Base-by-base conservation (phyloP, 2,113 vertebrate genomes). In the Mionectes macconnelli region DNA sequence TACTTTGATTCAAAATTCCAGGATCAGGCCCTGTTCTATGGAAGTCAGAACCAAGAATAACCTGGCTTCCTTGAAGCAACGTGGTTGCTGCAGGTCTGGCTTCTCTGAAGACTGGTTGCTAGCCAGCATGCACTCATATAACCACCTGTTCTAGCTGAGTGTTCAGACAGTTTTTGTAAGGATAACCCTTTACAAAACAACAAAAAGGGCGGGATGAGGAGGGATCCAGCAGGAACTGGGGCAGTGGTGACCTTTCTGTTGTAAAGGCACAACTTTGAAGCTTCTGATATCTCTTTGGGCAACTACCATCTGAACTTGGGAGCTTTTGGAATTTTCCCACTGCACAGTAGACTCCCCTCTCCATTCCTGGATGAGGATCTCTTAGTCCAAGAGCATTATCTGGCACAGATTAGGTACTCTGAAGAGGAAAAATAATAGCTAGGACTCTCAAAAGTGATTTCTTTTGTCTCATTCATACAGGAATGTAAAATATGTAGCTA, bases 401-500 rank as follows among this genome's bases (percentile, higher is more conserved):
- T 91, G 56, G 33, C 60, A 67, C 69, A 78, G 52, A 81, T 45
- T 45, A 77, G 37, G n/a, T 4, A 2, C 64, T 95, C 27, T 87
- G 42, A 28, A 44, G 35, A 84, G 59, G 52, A 59, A 60, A 83
- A 76, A 44, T 24, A 89, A 25, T 79, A 75, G 52, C 49, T 64
- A 52, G 84, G 64, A 57, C 56, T 90, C 24, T 84, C 24, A 60
- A 21, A 89, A 81, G 39, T 50, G 5, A 31, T 82, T 91, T 78
- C 22, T 68, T 80, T 74, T 87, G 78, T 87, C 76, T 68, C 30
- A 68, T 84, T 96, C 35, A 40, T 96, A 60, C 39, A 87, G 69
- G 64, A 91, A 89, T 91, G 56, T 91, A 82, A 91, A 96, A 91
- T 72, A 81, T 64, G 77, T 35, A 87, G 49, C 69, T 91, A 87